A percentile compares a stretch with the other conserved stretches of the same genome.
phyloP scores from a whole-genome alignment of 2,797 vertebrate genomes.

The Ceryle rudis region DNA sequence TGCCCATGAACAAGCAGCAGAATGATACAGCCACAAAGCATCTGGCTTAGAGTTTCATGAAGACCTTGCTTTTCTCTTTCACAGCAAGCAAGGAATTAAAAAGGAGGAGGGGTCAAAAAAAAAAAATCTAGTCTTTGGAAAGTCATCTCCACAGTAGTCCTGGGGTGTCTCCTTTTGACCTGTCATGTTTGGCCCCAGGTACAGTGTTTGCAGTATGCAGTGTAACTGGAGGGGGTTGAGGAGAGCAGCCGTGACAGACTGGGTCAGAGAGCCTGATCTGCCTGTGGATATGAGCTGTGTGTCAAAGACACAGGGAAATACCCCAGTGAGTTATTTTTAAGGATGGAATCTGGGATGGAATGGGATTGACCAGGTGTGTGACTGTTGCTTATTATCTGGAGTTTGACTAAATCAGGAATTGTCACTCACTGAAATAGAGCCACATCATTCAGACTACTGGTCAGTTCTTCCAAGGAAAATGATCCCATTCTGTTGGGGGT shows the following conservation, averaged over 20 bases:
- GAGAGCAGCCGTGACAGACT: neutral
- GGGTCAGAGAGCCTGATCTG: neutral
- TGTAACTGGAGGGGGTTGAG: neutral
- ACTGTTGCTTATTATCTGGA: neutral
- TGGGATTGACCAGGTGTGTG: neutral
- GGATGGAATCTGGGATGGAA: neutral
- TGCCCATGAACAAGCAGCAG: neutral
- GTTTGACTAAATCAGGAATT: neutral
- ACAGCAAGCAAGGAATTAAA: neutral
- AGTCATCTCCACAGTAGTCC: neutral
- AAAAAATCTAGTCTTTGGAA: neutral
- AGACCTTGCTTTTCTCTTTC: neutral
- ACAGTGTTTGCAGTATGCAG: neutral
- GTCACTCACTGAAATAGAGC: neutral
- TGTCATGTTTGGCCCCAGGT: neutral
- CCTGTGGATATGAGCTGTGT: neutral
- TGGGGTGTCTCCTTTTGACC: neutral
- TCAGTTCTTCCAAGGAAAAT: neutral
- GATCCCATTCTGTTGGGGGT: neutral
- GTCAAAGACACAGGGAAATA: neutral
- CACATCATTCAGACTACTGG: neutral
- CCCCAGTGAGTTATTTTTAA: neutral
- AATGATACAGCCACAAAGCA: neutral
- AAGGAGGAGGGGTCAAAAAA: neutral
- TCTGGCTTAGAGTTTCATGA: neutral